Conservation (phyloP, 2,113 vertebrate genomes). For the Ploceus nigricollis region DNA sequence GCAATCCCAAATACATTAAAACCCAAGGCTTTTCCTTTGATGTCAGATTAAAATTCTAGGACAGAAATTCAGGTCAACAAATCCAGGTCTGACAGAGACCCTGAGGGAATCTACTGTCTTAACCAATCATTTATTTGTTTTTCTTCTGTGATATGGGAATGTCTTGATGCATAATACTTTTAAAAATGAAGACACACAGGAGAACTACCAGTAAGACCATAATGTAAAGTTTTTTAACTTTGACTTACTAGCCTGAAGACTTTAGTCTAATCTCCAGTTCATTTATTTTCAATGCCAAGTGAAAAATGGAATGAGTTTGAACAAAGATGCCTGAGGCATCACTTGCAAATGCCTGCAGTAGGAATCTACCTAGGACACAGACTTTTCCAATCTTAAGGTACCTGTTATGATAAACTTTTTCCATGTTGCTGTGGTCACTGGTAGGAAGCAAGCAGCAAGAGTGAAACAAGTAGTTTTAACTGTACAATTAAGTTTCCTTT, state of each 20-base stretch:
- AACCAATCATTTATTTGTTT: slow-evolving; percentile 5
- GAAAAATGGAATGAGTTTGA: background rate
- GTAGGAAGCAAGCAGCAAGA: background rate
- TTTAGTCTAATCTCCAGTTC: background rate
- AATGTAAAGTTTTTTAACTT: background rate
- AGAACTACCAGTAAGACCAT: background rate
- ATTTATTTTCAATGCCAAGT: slow-evolving; percentile 23
- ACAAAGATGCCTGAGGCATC: background rate
- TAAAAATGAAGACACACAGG: background rate
- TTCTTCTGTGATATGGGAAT: background rate
- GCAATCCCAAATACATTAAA: background rate
- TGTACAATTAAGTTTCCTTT: background rate
- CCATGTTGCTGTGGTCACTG: background rate
- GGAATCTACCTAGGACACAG: background rate
- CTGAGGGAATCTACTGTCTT: slow-evolving; percentile 14
- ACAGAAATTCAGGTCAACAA: slow-evolving; percentile 11
- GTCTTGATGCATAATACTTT: background rate
- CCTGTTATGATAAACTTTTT: background rate
- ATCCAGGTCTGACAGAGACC: background rate
- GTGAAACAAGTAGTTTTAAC: background rate
- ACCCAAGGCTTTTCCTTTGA: background rate
- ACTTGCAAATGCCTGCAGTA: background rate
- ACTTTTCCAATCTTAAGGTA: background rate
- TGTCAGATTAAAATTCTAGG: background rate
- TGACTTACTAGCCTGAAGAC: background rate